Conservation (phyloP, 2,113 vertebrate genomes). For the Rynchops niger region DNA sequence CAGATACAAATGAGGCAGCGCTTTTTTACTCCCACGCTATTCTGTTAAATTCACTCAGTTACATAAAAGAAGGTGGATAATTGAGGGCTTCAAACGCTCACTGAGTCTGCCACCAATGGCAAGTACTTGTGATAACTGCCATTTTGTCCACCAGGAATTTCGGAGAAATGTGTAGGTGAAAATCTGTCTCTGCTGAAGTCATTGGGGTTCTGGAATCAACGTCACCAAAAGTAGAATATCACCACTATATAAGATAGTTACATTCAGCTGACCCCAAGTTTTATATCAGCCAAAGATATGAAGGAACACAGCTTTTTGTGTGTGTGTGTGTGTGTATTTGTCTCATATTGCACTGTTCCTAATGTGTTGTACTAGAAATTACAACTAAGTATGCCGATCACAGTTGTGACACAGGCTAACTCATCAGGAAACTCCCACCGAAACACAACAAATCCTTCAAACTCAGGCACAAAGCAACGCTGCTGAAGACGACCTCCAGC, state of each 20-base stretch:
- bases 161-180: constrained; percentile 2
- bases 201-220: not conserved
- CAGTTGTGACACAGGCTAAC: not conserved
- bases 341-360: not conserved
- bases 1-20: constrained; percentile 28
- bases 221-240: not conserved
- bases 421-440: not conserved
- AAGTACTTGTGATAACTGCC: not conserved
- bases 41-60: constrained; percentile 30
- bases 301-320: not conserved
- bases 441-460: not conserved
- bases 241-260: not conserved
- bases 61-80: constrained; percentile 60
- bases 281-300: not conserved
- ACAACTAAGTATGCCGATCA: not conserved
- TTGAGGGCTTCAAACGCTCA: constrained; percentile 33
- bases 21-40: constrained; percentile 37
- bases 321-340: not conserved
- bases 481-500: not conserved
- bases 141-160: not conserved
- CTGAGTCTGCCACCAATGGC: constrained; percentile 5
- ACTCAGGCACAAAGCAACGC: not conserved
- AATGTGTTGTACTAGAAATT: not conserved
- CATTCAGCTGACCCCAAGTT: not conserved
- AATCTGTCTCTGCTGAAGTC: constrained; percentile 1